phyloP scores from a whole-genome alignment of 1,140 invertebrate genomes.

The Leptopilina boulardi region DNA sequence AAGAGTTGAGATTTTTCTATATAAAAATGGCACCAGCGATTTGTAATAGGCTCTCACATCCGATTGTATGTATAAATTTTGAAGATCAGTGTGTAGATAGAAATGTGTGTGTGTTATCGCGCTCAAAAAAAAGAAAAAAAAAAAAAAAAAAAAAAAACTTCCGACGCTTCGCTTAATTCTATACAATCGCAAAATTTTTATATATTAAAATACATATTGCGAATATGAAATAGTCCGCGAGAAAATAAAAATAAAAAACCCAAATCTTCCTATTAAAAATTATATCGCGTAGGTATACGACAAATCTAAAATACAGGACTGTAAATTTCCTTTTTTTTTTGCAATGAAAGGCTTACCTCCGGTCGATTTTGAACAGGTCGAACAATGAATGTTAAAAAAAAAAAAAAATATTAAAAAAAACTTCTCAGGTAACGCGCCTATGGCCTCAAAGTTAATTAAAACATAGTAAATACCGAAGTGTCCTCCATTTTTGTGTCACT shows the following conservation, averaged over 20 bases:
- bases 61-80: conserved; percentile 5
- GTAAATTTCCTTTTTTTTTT: background rate
- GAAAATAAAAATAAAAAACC: background rate
- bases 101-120: conserved; percentile 36
- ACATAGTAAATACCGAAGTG: conserved; percentile 30
- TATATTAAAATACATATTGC: background rate
- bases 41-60: background rate
- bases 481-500: conserved; percentile 28
- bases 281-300: conserved; percentile 2
- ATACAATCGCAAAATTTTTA: background rate
- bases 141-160: background rate
- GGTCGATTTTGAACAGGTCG: conserved; percentile 28
- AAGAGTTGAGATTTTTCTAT: background rate
- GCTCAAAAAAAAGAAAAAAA: conserved; percentile 3
- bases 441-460: conserved; percentile 31
- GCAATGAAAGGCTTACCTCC: background rate
- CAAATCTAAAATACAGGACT: background rate
- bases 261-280: background rate
- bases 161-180: conserved; percentile 12
- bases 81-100: conserved; percentile 17
- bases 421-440: conserved; percentile 30
- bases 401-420: conserved; percentile 3
- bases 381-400: conserved; percentile 22
- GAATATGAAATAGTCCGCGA: background rate
- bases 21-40: conserved; percentile 2